Conservation (phyloP, 1,140 invertebrate genomes). For the Meloidogyne floridensis region DNA sequence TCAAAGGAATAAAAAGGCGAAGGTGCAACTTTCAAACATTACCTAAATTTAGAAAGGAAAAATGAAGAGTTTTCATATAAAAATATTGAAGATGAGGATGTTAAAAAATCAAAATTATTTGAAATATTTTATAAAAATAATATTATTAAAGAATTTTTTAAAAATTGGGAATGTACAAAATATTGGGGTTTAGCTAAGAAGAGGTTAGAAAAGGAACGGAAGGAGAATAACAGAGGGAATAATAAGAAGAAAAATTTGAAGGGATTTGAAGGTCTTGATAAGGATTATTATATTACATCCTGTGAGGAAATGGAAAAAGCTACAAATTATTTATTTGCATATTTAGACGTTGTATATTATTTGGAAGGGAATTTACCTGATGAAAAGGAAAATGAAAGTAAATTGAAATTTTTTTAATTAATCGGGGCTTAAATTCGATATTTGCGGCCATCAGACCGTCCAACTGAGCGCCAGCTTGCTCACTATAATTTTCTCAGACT, state of each 20-base stretch:
- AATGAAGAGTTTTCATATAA: not conserved
- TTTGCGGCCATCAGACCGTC: too few relatives aligned
- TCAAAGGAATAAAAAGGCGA: too few relatives aligned
- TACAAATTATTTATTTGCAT: not conserved
- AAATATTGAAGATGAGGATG: not conserved
- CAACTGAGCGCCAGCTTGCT: too few relatives aligned
- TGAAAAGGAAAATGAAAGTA: conserved; percentile 3
- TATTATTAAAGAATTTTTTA: not conserved
- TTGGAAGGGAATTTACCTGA: not conserved
- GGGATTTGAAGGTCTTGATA: not conserved
- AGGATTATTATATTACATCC: not conserved
- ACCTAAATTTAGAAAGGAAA: not conserved
- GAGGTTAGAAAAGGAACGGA: not conserved
- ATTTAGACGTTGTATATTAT: conserved; percentile 4
- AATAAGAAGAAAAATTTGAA: not conserved
- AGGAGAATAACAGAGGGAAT: not conserved
- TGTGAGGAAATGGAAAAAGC: not conserved
- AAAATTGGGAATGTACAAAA: conserved; percentile 9
- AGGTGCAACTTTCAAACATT: too few relatives aligned
- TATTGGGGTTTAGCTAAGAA: not conserved
- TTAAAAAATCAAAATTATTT: not conserved
- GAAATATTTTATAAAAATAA: conserved; percentile 8
- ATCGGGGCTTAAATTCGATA: too few relatives aligned
- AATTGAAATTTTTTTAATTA: not conserved
- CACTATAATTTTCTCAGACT: too few relatives aligned